Base-by-base conservation (phyloP, 1,140 invertebrate genomes). In the Spodoptera litura region DNA sequence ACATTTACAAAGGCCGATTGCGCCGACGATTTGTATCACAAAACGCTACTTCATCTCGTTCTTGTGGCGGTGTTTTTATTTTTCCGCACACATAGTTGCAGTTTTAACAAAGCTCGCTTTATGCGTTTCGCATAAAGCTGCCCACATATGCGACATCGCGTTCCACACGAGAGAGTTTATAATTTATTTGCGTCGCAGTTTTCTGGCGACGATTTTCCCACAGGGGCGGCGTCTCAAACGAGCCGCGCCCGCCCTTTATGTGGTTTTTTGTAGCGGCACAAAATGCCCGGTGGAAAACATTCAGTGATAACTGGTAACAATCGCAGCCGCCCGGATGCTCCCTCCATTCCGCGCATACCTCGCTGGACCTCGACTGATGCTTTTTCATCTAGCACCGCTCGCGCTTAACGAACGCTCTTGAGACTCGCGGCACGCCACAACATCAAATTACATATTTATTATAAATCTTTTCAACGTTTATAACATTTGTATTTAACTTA, bases 151-250 rank as follows among this genome's bases (percentile, higher is more conserved):
- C 81, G 83, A 85, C 84, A 85, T 87, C 87, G 90, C 89, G 90
- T 89, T 94, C 91, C 89, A 87, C 87, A 83, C 85, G 87, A 87
- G 87, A 90, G 90, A 93, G 89, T 93, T 93, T 93, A 93, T 94
- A 94, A 94, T 92, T 93, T 94, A 93, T 94, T 93, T 93, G 90
- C 86, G 88, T 89, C 88, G 92, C 90, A 91, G 91, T 94, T 94
- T 94, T 94, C 92, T 92, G 91, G 93, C 91, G 91, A 93, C 91
- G 88, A 93, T 93, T 94, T 94, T 94, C 93, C 93, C 93, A 94
- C 93, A 94, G 90, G 89, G 92, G 90, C 91, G 90, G 89, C 85
- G 89, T 89, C 91, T 94, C 92, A 93, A 94, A 93, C 91, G 91
- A 91, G 86, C 89, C 90, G 88, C 89, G 84, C 86, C 89, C 90